phyloP scores from a whole-genome alignment of 2,797 vertebrate genomes.

The Tragopan temminckii region DNA sequence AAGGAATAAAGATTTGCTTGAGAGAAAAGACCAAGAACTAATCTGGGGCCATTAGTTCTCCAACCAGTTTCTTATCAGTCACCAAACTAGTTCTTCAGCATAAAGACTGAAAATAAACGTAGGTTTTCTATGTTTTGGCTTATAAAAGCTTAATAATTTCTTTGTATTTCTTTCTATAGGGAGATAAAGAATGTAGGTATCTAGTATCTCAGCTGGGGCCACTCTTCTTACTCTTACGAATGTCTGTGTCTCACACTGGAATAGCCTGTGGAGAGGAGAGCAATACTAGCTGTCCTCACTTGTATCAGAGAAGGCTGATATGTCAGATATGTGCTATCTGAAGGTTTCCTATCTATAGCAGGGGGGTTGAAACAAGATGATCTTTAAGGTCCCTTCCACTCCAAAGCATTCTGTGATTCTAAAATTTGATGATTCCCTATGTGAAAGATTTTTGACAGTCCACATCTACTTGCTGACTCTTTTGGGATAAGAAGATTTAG shows the following conservation, averaged over 20 bases:
- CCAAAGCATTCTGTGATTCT: no score
- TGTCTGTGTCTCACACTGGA: neutral
- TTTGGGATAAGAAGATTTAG: neutral
- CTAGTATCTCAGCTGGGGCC: neutral
- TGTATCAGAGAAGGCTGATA: neutral
- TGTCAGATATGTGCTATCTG: neutral
- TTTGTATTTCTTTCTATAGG: neutral
- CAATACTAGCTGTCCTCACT: neutral
- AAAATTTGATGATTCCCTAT: no score
- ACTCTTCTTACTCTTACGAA: neutral
- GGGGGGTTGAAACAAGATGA: no score
- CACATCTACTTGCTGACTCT: neutral
- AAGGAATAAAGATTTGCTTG: neutral
- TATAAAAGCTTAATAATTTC: neutral
- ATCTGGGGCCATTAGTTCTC: neutral
- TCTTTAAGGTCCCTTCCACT: no score
- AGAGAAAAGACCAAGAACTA: neutral
- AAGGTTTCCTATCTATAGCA: neutral
- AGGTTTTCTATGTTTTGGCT: neutral
- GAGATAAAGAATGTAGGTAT: neutral
- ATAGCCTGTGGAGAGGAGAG: neutral
- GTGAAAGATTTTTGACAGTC: neutral
- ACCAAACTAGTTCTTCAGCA: neutral
- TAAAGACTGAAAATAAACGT: neutral
- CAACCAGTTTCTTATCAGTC: neutral